Base-by-base conservation (phyloP, 2,888 invertebrate species). In the Gortyna flavago region DNA sequence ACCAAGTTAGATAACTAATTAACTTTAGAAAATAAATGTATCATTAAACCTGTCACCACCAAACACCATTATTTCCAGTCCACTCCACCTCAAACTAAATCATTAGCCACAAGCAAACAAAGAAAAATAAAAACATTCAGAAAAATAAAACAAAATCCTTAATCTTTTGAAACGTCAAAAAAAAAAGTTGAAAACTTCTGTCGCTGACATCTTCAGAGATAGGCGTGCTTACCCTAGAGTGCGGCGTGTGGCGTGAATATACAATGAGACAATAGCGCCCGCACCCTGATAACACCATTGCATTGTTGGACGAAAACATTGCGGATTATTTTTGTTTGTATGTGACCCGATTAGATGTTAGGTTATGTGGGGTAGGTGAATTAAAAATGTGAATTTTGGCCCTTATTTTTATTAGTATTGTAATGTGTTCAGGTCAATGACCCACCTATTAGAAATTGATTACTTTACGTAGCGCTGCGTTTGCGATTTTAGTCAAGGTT, bases 251-350 rank as follows among this genome's bases (percentile, higher is more conserved):
- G 76, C 66, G 77, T 86, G 88, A 88, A 88, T 88, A 41, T 82
- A 85, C 86, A 87, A 88, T 88, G 88, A 88, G 84, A 88, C 88
- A 88, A 88, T 83, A 35, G 84, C 59, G 61, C 80, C 87, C 84
- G 87, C 83, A 88, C 80, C 35, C 66, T 65, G 87, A 88, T 88
- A 88, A 83, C 81, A 76, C 82, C 87, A 88, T 86, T 88, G 88
- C 85, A 88, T 88, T 88, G 88, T 88, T 77, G 67, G 66, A 32
- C 65, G 51, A 72, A 72, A 78, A 81, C 78, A 78, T 78, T 74
- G 38, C 21, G 74, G 73, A 67, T 84, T 83, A 84, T 85, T 85
- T 81, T 84, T 84, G 84, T 77, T 84, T 81, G 67, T 74, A 59
- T 84, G 85, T 84, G 38, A 48, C 73, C 48, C 76, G 85, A 84